phyloP scores from a whole-genome alignment of 2,888 invertebrate genomes.

The Meandrusa payeni region DNA sequence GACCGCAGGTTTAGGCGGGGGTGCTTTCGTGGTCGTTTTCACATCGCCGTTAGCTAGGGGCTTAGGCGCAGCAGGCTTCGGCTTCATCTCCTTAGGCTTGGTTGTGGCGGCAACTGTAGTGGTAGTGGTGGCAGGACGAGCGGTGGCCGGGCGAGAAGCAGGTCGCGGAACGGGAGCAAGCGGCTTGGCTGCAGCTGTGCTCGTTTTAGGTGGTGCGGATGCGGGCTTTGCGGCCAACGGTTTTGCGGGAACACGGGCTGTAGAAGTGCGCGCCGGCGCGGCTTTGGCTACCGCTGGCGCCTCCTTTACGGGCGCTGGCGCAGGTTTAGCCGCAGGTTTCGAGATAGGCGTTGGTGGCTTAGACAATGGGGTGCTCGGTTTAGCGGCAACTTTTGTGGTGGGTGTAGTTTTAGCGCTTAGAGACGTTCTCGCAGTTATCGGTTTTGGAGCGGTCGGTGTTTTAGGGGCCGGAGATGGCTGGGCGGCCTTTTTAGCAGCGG shows the following conservation, averaged over 20 bases:
- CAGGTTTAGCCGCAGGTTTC: slow-evolving; percentile 23
- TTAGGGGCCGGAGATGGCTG: slow-evolving; percentile 28
- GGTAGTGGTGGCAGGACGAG: slow-evolving; percentile 30
- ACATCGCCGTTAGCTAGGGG: slow-evolving; percentile 79
- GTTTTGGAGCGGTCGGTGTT: slow-evolving; percentile 27
- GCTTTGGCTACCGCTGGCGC: slow-evolving; percentile 54
- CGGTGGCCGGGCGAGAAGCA: slow-evolving; percentile 30
- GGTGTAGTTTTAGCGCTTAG: slow-evolving; percentile 26
- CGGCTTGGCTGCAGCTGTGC: slow-evolving; percentile 32
- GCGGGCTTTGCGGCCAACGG: slow-evolving; percentile 35
- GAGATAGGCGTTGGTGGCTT: slow-evolving; percentile 37
- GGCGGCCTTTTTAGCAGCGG: slow-evolving; percentile 41
- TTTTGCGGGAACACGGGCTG: slow-evolving; percentile 29
- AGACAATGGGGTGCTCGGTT: slow-evolving; percentile 39
- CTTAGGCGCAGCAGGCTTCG: slow-evolving; percentile 65
- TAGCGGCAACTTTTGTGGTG: slow-evolving; percentile 35
- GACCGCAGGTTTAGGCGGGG: slow-evolving; percentile 36
- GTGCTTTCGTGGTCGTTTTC: slow-evolving; percentile 38
- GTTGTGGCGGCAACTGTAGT: slow-evolving; percentile 28
- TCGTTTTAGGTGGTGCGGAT: slow-evolving; percentile 29
- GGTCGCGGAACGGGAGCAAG: slow-evolving; percentile 33
- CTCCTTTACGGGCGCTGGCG: slow-evolving; percentile 30
- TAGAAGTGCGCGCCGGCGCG: slow-evolving; percentile 31
- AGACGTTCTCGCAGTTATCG: slow-evolving; percentile 32
- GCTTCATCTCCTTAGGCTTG: slow-evolving; percentile 38